Percentiles rank a stretch among this genome's conserved stretches.
Evolutionary conservation across 2,888 invertebrate genomes (phyloP).

Genomic region (Dugesia japonica): DNA sequence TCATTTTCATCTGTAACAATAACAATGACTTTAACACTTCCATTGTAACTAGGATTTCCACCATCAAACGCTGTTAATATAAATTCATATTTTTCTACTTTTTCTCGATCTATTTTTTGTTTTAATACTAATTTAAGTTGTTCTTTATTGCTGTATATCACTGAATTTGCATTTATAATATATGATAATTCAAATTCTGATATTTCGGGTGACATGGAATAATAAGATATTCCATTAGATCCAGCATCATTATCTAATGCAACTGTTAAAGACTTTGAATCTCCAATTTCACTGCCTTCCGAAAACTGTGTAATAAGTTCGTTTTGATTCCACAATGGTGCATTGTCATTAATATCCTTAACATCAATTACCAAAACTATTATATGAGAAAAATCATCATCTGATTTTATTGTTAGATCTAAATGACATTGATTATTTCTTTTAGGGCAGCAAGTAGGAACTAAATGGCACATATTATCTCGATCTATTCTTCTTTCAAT

Average conservation of each 20-base stretch:
- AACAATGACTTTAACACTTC: constrained; percentile 26
- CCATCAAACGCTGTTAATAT: constrained; percentile 29
- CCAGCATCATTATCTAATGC: constrained; percentile 23
- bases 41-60: constrained; percentile 23
- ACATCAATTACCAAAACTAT: constrained; percentile 21
- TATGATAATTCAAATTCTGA: neutral
- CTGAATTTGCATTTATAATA: neutral
- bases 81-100: constrained; percentile 22
- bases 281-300: constrained; percentile 22
- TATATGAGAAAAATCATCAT: constrained; percentile 28
- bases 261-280: constrained; percentile 16
- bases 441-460: constrained; percentile 26
- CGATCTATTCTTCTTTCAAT: constrained; percentile 24
- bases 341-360: constrained; percentile 29
- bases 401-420: constrained; percentile 26
- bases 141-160: constrained; percentile 20
- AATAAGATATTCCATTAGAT: neutral
- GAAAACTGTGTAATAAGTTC: constrained; percentile 29
- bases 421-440: constrained; percentile 23
- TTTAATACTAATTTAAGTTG: constrained; percentile 24
- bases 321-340: constrained; percentile 25
- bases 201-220: neutral
- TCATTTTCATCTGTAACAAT: constrained; percentile 32
- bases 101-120: constrained; percentile 20
- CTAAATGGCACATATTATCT: constrained; percentile 22